Conservation (phyloP, 2,113 vertebrate genomes). For the Anser brachyrhynchus region DNA sequence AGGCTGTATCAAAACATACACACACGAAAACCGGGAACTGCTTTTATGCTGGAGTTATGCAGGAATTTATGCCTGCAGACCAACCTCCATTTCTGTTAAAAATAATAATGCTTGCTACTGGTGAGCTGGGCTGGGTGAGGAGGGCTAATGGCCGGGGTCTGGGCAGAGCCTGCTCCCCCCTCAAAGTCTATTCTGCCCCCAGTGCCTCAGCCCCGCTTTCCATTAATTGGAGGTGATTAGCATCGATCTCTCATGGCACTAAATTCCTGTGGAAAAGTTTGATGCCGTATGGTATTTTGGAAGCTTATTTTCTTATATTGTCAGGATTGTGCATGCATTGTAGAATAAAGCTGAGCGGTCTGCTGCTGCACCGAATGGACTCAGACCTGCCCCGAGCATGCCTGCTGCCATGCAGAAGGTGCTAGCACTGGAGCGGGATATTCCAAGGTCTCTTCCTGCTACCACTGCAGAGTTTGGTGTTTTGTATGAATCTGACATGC, state of each 20-base stretch:
- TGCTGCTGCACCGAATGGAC: background rate
- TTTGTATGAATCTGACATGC: background rate
- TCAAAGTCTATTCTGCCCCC: fast-evolving
- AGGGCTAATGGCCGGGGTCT: background rate
- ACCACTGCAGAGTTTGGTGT: background rate
- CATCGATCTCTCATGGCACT: background rate
- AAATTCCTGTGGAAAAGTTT: background rate
- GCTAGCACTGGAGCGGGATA: background rate
- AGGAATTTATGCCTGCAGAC: background rate
- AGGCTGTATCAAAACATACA: background rate
- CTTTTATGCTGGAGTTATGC: background rate
- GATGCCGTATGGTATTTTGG: background rate
- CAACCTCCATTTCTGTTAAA: background rate
- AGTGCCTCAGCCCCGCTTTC: background rate
- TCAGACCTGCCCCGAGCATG: background rate
- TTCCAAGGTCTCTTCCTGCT: background rate
- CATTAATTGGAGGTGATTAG: background rate
- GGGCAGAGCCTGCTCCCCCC: background rate
- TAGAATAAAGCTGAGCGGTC: background rate
- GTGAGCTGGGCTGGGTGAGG: background rate
- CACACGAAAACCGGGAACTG: background rate
- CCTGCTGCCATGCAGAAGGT: background rate
- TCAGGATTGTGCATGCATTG: fast-evolving
- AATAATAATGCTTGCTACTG: background rate
- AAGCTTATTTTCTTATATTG: background rate